Conservation (phyloP, 2,888 invertebrate species). For the Archips crataeganus region DNA sequence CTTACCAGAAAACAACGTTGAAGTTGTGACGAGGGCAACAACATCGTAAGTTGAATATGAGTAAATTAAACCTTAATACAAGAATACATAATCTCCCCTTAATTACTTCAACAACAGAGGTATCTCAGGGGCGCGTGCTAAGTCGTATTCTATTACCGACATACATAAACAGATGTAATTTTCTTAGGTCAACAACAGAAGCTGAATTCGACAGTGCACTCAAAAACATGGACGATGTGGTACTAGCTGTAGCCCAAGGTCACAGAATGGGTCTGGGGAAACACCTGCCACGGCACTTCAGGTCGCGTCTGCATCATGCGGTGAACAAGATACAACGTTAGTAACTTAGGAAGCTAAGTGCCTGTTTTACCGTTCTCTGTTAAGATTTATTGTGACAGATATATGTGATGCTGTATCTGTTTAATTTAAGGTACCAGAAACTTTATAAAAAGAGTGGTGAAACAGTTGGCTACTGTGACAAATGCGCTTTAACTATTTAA, state of each 20-base stretch:
- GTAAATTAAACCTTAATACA: neutral
- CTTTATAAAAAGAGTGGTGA: no score
- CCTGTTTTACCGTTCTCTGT: no score
- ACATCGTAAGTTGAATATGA: constrained; percentile 57
- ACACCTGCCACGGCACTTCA: constrained; percentile 78
- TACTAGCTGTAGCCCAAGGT: constrained; percentile 76
- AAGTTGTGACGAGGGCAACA: constrained; percentile 65
- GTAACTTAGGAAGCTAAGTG: constrained; percentile 16
- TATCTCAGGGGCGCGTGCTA: neutral
- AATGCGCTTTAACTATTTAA: no score
- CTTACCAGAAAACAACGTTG: constrained; percentile 66
- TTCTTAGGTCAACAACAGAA: constrained; percentile 61
- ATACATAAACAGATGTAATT: neutral
- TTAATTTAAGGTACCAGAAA: no score
- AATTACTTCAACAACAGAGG: no score
- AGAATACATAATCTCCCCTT: no score
- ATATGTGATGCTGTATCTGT: no score
- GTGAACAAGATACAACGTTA: constrained; percentile 75
- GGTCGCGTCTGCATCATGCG: constrained; percentile 76
- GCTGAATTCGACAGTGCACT: constrained; percentile 66
- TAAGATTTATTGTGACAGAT: no score
- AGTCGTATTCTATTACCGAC: neutral
- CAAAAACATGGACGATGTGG: constrained; percentile 76
- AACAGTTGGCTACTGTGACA: no score
- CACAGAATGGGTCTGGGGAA: constrained; percentile 71